Percentiles rank a stretch among this genome's conserved stretches.
Evolutionary conservation across 2,888 invertebrate genomes (phyloP).

Genomic region (Apotomis capreana): DNA sequence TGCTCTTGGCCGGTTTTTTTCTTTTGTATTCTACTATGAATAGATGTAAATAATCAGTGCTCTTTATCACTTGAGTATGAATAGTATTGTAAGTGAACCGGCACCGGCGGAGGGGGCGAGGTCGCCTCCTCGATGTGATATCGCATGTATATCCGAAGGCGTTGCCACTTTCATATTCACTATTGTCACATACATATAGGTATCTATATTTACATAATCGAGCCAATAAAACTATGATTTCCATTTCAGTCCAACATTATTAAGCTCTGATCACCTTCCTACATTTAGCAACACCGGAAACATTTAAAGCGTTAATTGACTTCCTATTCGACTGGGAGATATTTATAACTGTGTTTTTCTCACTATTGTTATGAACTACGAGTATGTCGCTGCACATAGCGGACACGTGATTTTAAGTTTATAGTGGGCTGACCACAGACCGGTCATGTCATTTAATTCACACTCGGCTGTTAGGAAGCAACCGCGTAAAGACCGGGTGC

Average conservation of each 20-base stretch:
- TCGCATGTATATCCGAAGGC: conserved; percentile 42
- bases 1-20: too few species aligned
- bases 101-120: conserved; percentile 22
- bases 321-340: conserved; percentile 30
- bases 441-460: conserved; percentile 27
- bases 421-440: conserved; percentile 18
- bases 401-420: conserved; percentile 25
- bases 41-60: background rate
- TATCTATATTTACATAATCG: conserved; percentile 3
- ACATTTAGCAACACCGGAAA: conserved; percentile 34
- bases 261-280: conserved; percentile 4
- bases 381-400: conserved; percentile 12
- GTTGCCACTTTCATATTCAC: conserved; percentile 31
- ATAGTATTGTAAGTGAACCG: conserved; percentile 47
- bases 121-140: conserved; percentile 9
- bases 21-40: too few species aligned
- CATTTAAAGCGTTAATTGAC: conserved; percentile 34
- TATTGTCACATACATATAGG: background rate
- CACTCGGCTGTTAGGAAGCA: conserved; percentile 27
- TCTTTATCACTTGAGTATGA: background rate
- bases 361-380: conserved; percentile 30
- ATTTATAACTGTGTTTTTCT: conserved; percentile 34
- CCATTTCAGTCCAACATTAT: conserved; percentile 9
- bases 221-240: conserved; percentile 5
- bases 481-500: conserved; percentile 22